These are phyloP conservation scores for Drosophila cardini DNA, from an alignment of 1,140 invertebrate genomes.

Conservation along the genomic window DNA sequence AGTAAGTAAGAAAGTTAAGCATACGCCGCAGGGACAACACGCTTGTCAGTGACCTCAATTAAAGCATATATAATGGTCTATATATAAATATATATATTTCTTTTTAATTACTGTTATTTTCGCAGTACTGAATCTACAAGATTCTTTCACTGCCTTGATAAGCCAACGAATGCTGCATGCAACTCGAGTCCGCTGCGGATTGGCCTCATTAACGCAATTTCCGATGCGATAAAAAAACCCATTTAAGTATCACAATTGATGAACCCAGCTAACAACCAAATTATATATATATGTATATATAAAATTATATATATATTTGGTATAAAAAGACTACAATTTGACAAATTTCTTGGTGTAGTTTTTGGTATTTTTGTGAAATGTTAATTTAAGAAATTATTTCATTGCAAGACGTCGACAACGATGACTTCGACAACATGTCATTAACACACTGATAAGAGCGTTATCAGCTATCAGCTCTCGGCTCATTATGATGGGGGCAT, in stretches of 20 bases:
- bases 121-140: slow-evolving; percentile 20
- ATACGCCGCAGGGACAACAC: background rate
- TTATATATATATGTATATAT: no score
- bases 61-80: background rate
- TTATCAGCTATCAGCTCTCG: slow-evolving; percentile 50
- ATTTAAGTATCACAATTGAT: slow-evolving; percentile 3
- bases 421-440: slow-evolving; percentile 66
- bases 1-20: background rate
- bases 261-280: background rate
- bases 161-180: background rate
- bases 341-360: background rate
- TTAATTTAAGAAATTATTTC: slow-evolving; percentile 82
- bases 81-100: background rate
- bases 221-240: slow-evolving; percentile 76
- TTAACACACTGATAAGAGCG: slow-evolving; percentile 72
- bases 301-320: no score
- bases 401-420: slow-evolving; percentile 54
- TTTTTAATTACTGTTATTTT: slow-evolving; percentile 5
- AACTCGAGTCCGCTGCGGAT: slow-evolving; percentile 22
- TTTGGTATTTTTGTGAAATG: slow-evolving; percentile 30
- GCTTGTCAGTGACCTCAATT: slow-evolving; percentile 56
- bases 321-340: background rate
- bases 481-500: slow-evolving; percentile 62
- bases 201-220: slow-evolving; percentile 76
- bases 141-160: background rate